Evolutionary conservation across 2,797 vertebrate genomes (phyloP), one percentile per base, ranked within the genome.

Genomic region (Nothura maculosa): DNA sequence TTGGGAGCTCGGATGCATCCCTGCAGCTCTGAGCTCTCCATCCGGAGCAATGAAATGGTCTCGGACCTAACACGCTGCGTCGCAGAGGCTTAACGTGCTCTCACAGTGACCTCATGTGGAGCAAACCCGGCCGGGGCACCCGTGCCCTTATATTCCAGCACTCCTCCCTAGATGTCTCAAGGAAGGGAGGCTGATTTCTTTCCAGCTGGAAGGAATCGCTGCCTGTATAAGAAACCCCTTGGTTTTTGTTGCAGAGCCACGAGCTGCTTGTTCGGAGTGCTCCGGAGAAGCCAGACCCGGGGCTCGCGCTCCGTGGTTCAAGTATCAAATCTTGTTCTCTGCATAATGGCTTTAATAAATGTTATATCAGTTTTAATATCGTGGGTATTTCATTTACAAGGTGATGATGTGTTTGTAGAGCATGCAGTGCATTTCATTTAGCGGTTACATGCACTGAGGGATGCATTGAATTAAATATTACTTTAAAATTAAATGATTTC

Each of bases 301-400:
- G 4, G 1, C 52, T 93, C 73, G 58, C 68, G 63, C 84, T 89
- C 85, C 62, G 81, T 79, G n/a, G 72, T 82, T 95, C 95, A 57
- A 58, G 87, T 60, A 85, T 36, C 79, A 72, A 88, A n/a, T 87
- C 89, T 86, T 85, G 72, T 83, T 94, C 94, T 92, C 85, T 88
- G 92, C 94, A 92, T 94, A 92, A 93, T 81, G 84, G 68, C 73
- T 96, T 96, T 95, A 96, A 97, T 97, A 96, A 97, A 97, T 96
- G 87, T 96, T 96, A 32, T 94, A 96, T 95, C 92, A 63, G 30
- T 87, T 97, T 95, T 97, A 96, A 96, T 96, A 96, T 97, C 80
- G 12, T 79, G 94, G 96, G 95, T 93, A 96, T 97, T 97, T 91
- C 67, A 92, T 96, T 96, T 96, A 97, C 94, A 96, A 96, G 95